phyloP scores from a whole-genome alignment of 2,888 invertebrate genomes.

The Monopis laevigella region DNA sequence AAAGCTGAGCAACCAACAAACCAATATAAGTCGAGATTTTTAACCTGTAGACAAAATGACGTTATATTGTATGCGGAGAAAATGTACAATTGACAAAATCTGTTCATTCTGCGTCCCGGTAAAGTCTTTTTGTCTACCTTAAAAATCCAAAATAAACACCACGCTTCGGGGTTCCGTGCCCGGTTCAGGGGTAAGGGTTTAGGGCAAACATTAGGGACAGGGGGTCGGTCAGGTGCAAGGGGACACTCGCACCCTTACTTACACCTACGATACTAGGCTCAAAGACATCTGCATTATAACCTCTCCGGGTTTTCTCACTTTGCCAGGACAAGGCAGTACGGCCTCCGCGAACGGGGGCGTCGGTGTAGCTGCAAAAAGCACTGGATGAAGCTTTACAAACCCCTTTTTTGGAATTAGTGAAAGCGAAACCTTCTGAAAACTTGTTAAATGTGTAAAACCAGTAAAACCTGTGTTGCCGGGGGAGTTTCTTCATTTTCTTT shows the following conservation, averaged over 20 bases:
- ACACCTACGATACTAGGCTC: slow-evolving; percentile 18
- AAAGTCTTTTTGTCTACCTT: too few species aligned
- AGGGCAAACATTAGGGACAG: neutral
- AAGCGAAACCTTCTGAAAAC: slow-evolving; percentile 34
- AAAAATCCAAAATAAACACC: slow-evolving; percentile 3
- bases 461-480: slow-evolving; percentile 7
- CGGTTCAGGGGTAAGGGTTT: slow-evolving; percentile 12
- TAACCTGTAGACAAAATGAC: too few species aligned
- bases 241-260: slow-evolving; percentile 6
- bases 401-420: too few species aligned
- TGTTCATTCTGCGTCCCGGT: too few species aligned
- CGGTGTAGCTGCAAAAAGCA: slow-evolving; percentile 23
- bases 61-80: too few species aligned
- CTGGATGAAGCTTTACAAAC: slow-evolving; percentile 15
- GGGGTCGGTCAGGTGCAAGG: slow-evolving; percentile 13
- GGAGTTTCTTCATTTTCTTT: slow-evolving; percentile 27
- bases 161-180: slow-evolving; percentile 10
- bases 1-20: too few species aligned
- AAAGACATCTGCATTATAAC: slow-evolving; percentile 34
- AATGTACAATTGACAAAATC: too few species aligned
- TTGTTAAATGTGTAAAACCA: slow-evolving; percentile 4
- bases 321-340: slow-evolving; percentile 55
- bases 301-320: slow-evolving; percentile 43
- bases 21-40: too few species aligned
- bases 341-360: slow-evolving; percentile 35